Percentiles rank a stretch among this genome's conserved stretches.
phyloP scores from a whole-genome alignment of 37 sponge, comb jelly and placozoan species.

The Lycopodina hypogea region DNA sequence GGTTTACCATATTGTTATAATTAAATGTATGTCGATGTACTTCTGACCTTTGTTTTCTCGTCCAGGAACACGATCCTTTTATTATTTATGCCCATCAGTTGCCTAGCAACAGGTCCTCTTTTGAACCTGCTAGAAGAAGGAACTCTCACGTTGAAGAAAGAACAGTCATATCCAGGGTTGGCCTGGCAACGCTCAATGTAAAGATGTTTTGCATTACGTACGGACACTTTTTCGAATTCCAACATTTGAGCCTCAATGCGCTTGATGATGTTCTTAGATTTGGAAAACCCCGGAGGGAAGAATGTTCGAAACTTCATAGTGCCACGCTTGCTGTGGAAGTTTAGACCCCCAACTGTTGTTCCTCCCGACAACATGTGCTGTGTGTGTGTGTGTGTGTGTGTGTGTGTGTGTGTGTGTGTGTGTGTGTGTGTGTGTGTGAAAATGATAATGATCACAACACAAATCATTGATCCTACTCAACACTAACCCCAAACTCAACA shows the following conservation, averaged over 20 bases:
- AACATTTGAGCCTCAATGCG: conserved; percentile 34
- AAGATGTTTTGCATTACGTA: conserved; percentile 84
- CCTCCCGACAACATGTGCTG: neutral
- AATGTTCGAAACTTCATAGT: conserved; percentile 6
- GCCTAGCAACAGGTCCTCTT: conserved; percentile 36
- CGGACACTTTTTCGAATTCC: conserved; percentile 60
- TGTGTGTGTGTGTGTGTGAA: neutral
- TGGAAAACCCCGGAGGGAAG: conserved; percentile 31
- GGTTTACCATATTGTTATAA: too few relatives aligned
- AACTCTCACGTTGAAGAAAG: conserved; percentile 71
- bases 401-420: conserved; percentile 1
- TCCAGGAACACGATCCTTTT: conserved; percentile 72
- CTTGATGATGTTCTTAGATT: conserved; percentile 37
- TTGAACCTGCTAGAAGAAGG: conserved; percentile 48
- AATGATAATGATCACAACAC: neutral
- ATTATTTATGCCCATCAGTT: conserved; percentile 71
- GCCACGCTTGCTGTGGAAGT: neutral
- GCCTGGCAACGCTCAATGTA: conserved; percentile 83
- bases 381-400: conserved; percentile 23
- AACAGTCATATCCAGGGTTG: conserved; percentile 73
- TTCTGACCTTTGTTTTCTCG: conserved; percentile 69
- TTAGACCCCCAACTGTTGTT: neutral
- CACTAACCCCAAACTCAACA: too few relatives aligned
- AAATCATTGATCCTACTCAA: neutral
- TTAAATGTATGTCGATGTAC: too few relatives aligned